Percentiles rank a stretch among this genome's conserved stretches.
phyloP scores from a whole-genome alignment of 35 echinoderm and acorn worm species.

The Ophioderma brevispina region DNA sequence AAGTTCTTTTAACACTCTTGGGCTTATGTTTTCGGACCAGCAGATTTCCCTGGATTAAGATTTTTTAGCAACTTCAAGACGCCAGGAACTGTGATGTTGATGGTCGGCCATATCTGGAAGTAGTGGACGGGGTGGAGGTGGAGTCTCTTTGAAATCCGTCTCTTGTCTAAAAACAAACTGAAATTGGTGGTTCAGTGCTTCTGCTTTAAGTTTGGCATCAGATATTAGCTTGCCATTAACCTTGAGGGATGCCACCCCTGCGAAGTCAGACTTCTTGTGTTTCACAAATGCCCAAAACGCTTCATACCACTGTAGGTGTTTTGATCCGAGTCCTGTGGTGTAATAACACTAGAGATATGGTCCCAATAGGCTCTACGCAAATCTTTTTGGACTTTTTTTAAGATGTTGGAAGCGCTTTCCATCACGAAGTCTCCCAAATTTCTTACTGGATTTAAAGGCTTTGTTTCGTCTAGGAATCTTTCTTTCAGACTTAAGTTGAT shows the following conservation, averaged over 20 bases:
- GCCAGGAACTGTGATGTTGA: slow-evolving; percentile 18
- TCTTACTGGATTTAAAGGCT: background rate
- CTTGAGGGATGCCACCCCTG: background rate
- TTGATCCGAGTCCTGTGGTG: background rate
- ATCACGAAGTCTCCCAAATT: background rate
- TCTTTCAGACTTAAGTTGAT: background rate
- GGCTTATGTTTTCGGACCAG: slow-evolving; percentile 24
- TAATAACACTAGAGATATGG: background rate
- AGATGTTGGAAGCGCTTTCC: background rate
- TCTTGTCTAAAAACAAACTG: slow-evolving; percentile 10
- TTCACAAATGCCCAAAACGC: background rate
- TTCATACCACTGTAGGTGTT: background rate
- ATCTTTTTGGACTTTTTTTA: background rate
- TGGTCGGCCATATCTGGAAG: background rate
- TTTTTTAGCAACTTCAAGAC: no score
- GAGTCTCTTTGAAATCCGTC: no score
- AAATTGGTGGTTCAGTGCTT: slow-evolving; percentile 18
- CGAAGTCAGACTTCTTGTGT: background rate
- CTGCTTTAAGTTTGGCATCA: no score
- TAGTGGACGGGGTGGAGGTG: background rate
- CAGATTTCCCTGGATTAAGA: slow-evolving; percentile 18
- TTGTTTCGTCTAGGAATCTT: background rate
- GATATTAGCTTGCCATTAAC: no score
- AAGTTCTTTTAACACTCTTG: slow-evolving; percentile 17
- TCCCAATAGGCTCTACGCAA: no score